These are phyloP conservation scores for Scrobipalpa costella DNA, from an alignment of 2,888 invertebrate genomes.

Conservation along the genomic window DNA sequence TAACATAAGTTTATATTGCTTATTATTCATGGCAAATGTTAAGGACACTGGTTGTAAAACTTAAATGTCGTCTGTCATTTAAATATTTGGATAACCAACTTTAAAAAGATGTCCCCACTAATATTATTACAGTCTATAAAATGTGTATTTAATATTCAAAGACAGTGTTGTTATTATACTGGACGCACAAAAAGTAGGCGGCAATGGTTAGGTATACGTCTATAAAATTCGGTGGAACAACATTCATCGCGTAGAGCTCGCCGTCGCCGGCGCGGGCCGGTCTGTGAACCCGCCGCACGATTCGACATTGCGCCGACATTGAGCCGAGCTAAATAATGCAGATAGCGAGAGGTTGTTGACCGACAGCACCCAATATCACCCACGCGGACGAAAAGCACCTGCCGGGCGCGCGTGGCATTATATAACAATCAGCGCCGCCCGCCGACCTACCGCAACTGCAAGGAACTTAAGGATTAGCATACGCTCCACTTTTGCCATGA, in stretches of 20 bases:
- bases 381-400: slow-evolving; percentile 72
- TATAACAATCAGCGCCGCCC: slow-evolving; percentile 42
- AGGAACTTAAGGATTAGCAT: slow-evolving; percentile 33
- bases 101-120: too few species aligned
- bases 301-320: slow-evolving; percentile 79
- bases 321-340: slow-evolving; percentile 76
- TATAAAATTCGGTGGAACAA: slow-evolving; percentile 66
- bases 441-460: slow-evolving; percentile 57
- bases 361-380: slow-evolving; percentile 74
- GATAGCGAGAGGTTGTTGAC: slow-evolving; percentile 77
- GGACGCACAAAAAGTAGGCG: neutral
- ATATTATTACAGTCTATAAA: too few species aligned
- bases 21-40: too few species aligned
- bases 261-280: slow-evolving; percentile 61
- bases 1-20: too few species aligned
- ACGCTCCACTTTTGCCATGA: slow-evolving; percentile 11
- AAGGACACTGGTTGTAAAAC: too few species aligned
- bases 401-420: slow-evolving; percentile 60
- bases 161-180: neutral
- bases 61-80: too few species aligned
- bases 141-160: too few species aligned
- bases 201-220: slow-evolving; percentile 30
- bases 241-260: slow-evolving; percentile 59
- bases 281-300: slow-evolving; percentile 68
- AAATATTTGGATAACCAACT: too few species aligned